phyloP scores from a whole-genome alignment of 2,888 invertebrate genomes.

The Amphipyra tragopoginis region DNA sequence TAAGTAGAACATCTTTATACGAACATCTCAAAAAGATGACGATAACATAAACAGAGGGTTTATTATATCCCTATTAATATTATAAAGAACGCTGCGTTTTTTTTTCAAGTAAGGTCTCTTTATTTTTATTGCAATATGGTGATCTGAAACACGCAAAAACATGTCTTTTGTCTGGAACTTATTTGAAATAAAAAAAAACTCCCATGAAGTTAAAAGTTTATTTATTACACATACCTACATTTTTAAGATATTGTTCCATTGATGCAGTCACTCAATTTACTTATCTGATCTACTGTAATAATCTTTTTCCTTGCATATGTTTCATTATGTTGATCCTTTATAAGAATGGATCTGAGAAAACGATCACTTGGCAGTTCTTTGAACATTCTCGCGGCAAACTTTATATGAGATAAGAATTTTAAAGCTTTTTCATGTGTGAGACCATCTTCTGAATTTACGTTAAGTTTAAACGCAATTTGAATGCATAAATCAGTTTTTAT shows the following conservation, averaged over 20 bases:
- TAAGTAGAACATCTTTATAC: too few species aligned
- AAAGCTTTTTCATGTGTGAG: background rate
- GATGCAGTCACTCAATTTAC: background rate
- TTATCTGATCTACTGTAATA: background rate
- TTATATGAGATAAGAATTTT: slow-evolving; percentile 19
- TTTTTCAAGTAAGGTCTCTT: too few species aligned
- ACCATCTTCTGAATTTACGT: background rate
- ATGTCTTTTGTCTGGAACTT: too few species aligned
- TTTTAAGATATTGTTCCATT: background rate
- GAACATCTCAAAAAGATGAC: too few species aligned
- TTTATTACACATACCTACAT: too few species aligned
- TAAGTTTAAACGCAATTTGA: slow-evolving; percentile 21
- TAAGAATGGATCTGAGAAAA: slow-evolving; percentile 26
- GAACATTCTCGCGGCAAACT: slow-evolving; percentile 15
- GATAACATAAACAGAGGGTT: too few species aligned
- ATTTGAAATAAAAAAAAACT: too few species aligned
- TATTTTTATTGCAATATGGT: too few species aligned
- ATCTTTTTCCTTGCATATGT: background rate
- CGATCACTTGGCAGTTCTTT: slow-evolving; percentile 11
- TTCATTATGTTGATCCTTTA: slow-evolving; percentile 12
- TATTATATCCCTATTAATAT: too few species aligned
- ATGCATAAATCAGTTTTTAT: slow-evolving; percentile 27
- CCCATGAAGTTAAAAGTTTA: too few species aligned
- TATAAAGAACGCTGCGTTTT: too few species aligned
- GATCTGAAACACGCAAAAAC: too few species aligned